phyloP scores from a whole-genome alignment of 2,113 vertebrate species.

The Hyperopisus bebe region DNA sequence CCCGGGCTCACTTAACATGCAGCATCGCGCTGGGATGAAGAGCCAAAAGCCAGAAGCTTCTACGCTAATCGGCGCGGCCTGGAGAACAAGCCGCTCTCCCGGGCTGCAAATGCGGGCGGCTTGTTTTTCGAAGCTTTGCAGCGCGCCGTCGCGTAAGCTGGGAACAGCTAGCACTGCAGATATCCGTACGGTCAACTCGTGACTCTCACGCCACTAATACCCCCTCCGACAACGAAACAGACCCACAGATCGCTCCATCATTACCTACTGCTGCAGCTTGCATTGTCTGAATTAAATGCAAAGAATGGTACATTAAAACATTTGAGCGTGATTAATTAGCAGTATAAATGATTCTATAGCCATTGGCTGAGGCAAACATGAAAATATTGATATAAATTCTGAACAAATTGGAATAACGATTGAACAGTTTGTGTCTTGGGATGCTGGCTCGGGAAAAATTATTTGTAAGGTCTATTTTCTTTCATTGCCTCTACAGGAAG shows the following conservation, averaged over 20 bases:
- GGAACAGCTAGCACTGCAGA: neutral
- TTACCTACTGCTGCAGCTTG: neutral
- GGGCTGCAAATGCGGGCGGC: neutral
- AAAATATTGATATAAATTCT: neutral
- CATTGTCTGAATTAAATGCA: neutral
- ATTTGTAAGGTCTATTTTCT: conserved; percentile 1
- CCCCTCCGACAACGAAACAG: neutral
- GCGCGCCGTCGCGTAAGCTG: neutral
- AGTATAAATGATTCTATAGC: neutral
- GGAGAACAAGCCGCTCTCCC: neutral
- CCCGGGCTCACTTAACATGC: neutral
- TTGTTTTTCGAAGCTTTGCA: neutral
- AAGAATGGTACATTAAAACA: neutral
- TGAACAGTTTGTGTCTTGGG: neutral
- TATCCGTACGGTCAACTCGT: neutral
- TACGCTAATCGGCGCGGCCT: neutral
- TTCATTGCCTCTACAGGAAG: neutral
- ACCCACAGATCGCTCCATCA: neutral
- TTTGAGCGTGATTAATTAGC: neutral
- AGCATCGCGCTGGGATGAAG: neutral
- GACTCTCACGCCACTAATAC: neutral
- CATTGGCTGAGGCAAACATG: neutral
- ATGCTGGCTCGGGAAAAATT: neutral
- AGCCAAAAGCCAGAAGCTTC: neutral
- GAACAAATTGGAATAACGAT: conserved; percentile 5